Conservation (phyloP, 2,113 vertebrate genomes). For the Centrocercus urophasianus region DNA sequence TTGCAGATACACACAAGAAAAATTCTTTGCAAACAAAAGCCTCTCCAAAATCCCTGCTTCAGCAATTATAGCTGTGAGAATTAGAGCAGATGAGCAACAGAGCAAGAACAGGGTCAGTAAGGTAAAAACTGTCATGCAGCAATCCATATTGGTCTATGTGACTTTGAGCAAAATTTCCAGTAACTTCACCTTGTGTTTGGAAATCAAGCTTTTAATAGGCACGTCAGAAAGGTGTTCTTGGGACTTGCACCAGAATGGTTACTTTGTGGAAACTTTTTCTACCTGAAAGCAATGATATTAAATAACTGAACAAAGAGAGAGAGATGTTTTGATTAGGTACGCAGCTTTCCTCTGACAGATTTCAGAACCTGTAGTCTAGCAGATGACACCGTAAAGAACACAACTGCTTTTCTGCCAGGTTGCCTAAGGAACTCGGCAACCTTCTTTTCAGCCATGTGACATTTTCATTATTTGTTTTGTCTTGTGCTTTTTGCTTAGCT, state of each 20-base stretch:
- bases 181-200: neutral
- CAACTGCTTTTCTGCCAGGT: neutral
- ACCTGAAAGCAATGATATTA: neutral
- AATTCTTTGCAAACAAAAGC: neutral
- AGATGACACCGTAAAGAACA: neutral
- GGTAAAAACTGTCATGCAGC: neutral
- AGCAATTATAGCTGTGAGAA: neutral
- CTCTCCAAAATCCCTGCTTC: neutral
- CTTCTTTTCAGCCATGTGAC: neutral
- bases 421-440: neutral
- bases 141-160: neutral
- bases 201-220: neutral
- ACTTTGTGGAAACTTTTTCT: neutral
- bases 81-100: neutral
- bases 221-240: neutral
- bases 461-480: neutral
- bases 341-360: constrained; percentile 3
- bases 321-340: neutral
- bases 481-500: neutral
- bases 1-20: no score
- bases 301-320: neutral
- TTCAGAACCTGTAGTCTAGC: neutral
- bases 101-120: neutral
- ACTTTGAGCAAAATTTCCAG: neutral
- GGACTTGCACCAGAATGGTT: rapidly evolving